These are phyloP conservation scores for Hoplias malabaricus DNA, from an alignment of 2,113 vertebrate species.

Conservation along the genomic window DNA sequence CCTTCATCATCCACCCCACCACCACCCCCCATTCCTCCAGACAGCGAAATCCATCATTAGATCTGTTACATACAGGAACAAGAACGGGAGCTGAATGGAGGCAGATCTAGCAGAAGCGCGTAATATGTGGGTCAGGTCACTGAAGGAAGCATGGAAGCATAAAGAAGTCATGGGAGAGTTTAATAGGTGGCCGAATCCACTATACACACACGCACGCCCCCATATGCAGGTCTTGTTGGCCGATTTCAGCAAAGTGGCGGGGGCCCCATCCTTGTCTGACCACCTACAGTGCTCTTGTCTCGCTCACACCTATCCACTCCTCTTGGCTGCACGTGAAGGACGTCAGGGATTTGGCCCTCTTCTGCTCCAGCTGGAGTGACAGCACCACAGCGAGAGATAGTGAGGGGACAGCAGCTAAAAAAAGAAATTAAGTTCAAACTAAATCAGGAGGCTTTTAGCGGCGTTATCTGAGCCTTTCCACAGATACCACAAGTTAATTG, in stretches of 20 bases:
- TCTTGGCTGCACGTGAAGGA: slow-evolving; percentile 19
- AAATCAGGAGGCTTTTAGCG: slow-evolving; percentile 48
- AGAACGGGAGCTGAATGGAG: not conserved
- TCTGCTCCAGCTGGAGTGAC: slow-evolving; percentile 34
- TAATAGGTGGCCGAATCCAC: not conserved
- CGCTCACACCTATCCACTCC: slow-evolving; percentile 23
- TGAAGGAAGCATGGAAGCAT: not conserved
- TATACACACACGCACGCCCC: not conserved
- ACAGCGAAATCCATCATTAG: slow-evolving; percentile 45
- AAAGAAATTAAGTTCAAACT: slow-evolving; percentile 43
- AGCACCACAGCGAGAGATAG: slow-evolving; percentile 40
- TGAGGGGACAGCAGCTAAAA: slow-evolving; percentile 44
- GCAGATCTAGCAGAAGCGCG: not conserved
- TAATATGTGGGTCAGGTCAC: not conserved
- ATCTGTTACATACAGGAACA: slow-evolving; percentile 25
- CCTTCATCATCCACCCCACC: not conserved
- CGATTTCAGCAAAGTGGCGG: not conserved
- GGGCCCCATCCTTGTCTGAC: not conserved
- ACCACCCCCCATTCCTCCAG: slow-evolving; percentile 30
- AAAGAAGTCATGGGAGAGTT: not conserved
- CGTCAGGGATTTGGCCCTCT: slow-evolving; percentile 33
- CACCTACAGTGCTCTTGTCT: not conserved
- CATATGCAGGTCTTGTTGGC: not conserved
- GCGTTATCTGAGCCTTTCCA: slow-evolving; percentile 46
- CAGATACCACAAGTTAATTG: slow-evolving; percentile 51